Conservation (phyloP, 1,140 invertebrate genomes). For the Agrilus planipennis region DNA sequence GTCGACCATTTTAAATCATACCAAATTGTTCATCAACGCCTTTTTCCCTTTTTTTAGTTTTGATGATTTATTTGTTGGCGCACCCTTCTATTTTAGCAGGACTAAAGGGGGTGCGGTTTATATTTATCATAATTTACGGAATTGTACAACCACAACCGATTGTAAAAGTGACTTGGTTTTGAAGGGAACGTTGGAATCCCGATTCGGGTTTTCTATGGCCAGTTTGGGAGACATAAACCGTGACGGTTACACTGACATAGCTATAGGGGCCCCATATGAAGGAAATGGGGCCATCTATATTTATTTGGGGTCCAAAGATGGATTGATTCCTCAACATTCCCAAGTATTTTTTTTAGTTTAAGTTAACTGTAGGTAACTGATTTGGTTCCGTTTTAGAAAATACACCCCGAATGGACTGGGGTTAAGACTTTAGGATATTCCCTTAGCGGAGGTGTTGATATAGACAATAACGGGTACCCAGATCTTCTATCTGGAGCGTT, state of each 20-base stretch:
- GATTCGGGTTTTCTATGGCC: constrained; percentile 78
- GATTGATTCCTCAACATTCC: constrained; percentile 59
- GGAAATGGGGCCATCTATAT: constrained; percentile 75
- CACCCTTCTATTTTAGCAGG: constrained; percentile 80
- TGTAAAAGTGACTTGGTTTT: constrained; percentile 45
- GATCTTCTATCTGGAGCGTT: constrained; percentile 85
- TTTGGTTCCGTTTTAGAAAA: constrained; percentile 34
- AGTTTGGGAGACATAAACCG: constrained; percentile 84
- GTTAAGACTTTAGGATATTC: constrained; percentile 80
- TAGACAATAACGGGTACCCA: constrained; percentile 86
- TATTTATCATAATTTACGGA: constrained; percentile 59
- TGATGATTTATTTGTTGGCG: constrained; percentile 78
- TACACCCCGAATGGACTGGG: constrained; percentile 34
- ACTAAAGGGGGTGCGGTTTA: constrained; percentile 78
- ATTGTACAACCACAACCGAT: constrained; percentile 19
- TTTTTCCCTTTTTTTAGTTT: constrained; percentile 38
- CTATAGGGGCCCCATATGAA: constrained; percentile 87
- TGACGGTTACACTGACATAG: constrained; percentile 80
- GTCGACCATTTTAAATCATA: neutral
- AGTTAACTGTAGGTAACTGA: neutral
- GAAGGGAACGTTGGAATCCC: constrained; percentile 59
- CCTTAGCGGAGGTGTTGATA: constrained; percentile 75
- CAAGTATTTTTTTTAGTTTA: constrained; percentile 41
- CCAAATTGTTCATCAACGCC: neutral
- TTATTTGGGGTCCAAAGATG: constrained; percentile 66